A percentile compares a stretch with the other conserved stretches of the same genome.
phyloP scores from a whole-genome alignment of 2,797 vertebrate species.

The Enteromius afrohamiltoni region DNA sequence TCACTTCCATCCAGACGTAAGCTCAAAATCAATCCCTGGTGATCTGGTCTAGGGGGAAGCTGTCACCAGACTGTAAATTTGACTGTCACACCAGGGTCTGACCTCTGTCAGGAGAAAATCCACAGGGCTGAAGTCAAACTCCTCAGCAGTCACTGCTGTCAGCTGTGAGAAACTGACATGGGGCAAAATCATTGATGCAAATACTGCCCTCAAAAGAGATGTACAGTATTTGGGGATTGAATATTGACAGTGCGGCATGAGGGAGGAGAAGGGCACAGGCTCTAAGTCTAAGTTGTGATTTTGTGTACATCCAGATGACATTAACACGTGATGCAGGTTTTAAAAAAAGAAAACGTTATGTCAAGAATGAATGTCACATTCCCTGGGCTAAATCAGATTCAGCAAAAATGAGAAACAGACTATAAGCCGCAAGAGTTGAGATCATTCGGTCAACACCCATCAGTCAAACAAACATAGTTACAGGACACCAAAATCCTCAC shows the following conservation, averaged over 20 bases:
- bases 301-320: not conserved
- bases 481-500: slow-evolving; percentile 39
- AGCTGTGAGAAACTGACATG: slow-evolving; percentile 44
- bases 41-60: slow-evolving; percentile 51
- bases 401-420: slow-evolving; percentile 44
- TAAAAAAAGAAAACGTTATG: not conserved
- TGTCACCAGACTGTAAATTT: slow-evolving; percentile 55
- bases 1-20: slow-evolving; percentile 38
- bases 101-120: slow-evolving; percentile 60
- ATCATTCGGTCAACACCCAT: slow-evolving; percentile 40
- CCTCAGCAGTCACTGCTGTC: slow-evolving; percentile 48
- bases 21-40: slow-evolving; percentile 40
- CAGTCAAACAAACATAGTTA: slow-evolving; percentile 46
- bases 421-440: slow-evolving; percentile 37
- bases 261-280: not conserved
- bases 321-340: not conserved
- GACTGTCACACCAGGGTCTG: slow-evolving; percentile 57
- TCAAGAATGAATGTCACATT: slow-evolving; percentile 17
- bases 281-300: not conserved
- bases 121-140: slow-evolving; percentile 50
- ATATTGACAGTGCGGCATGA: slow-evolving; percentile 29
- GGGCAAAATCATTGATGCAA: slow-evolving; percentile 42
- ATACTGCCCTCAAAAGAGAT: slow-evolving; percentile 24
- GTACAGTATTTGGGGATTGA: slow-evolving; percentile 25
- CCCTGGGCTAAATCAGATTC: slow-evolving; percentile 11